These are phyloP conservation scores for Pyrgus malvae DNA, from an alignment of 2,888 invertebrate genomes.

Conservation along the genomic window DNA sequence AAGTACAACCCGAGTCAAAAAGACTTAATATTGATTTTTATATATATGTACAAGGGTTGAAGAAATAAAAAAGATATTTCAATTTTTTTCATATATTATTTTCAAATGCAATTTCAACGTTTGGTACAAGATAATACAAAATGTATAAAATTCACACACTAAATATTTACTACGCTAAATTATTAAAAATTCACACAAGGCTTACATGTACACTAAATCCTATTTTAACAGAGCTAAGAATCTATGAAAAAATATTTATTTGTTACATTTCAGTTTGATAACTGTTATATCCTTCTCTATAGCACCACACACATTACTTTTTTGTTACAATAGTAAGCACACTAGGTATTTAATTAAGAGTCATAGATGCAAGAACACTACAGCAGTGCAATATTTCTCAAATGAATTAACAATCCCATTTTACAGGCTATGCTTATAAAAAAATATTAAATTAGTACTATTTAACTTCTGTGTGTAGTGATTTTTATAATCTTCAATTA, in stretches of 20 bases:
- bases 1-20: no score
- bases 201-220: conserved; percentile 49
- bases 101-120: conserved; percentile 79
- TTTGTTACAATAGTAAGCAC: conserved; percentile 13
- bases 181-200: conserved; percentile 60
- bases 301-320: conserved; percentile 37
- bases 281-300: conserved; percentile 31
- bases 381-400: conserved; percentile 5
- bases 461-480: no score
- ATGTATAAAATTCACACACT: conserved; percentile 76
- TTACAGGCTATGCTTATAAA: neutral
- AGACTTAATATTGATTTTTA: no score
- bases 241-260: conserved; percentile 31
- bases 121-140: conserved; percentile 77
- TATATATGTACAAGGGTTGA: neutral
- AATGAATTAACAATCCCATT: neutral
- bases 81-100: conserved; percentile 67
- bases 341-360: neutral
- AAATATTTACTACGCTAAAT: conserved; percentile 35
- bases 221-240: conserved; percentile 46
- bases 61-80: conserved; percentile 41
- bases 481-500: no score
- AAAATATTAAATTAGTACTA: neutral
- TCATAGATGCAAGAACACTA: conserved; percentile 9
- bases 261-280: conserved; percentile 18